Percentiles rank a stretch among this genome's conserved stretches.
Conservation (phyloP, 1,140 invertebrate genomes). For the Parapsyche elsis region DNA sequence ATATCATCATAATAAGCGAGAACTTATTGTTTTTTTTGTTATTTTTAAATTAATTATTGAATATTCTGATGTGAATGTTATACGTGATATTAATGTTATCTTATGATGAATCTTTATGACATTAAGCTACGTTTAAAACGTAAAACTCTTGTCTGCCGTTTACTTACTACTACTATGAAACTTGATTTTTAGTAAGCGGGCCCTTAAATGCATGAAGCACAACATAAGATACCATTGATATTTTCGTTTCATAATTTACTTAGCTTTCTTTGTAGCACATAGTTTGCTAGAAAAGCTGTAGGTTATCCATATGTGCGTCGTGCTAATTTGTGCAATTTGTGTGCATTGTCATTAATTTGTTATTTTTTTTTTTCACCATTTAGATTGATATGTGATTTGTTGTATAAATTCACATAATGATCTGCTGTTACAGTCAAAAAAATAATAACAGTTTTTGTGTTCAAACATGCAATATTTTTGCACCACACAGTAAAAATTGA, state of each 20-base stretch:
- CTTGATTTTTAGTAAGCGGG: no score
- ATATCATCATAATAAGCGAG: not conserved
- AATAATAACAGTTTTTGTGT: not conserved
- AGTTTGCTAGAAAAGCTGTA: slow-evolving; percentile 39
- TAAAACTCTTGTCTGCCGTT: no score
- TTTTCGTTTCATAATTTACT: slow-evolving; percentile 13
- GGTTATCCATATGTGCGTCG: slow-evolving; percentile 24
- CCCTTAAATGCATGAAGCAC: not conserved
- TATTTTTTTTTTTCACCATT: slow-evolving; percentile 5
- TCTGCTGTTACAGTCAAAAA: slow-evolving; percentile 5
- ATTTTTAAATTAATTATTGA: not conserved
- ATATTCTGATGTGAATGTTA: not conserved
- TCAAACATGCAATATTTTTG: slow-evolving; percentile 6
- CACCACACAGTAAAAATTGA: not conserved
- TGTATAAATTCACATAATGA: slow-evolving; percentile 10
- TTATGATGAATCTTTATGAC: not conserved
- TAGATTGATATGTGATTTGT: slow-evolving; percentile 27
- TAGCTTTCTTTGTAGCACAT: slow-evolving; percentile 42
- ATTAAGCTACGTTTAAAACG: not conserved
- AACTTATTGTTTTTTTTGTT: not conserved
- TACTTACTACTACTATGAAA: no score
- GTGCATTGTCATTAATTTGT: slow-evolving; percentile 17
- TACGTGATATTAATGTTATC: not conserved
- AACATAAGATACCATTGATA: slow-evolving; percentile 9
- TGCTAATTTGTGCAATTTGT: slow-evolving; percentile 24